Conservation (phyloP, 2,113 vertebrate genomes). For the Corydoras maculifer region DNA sequence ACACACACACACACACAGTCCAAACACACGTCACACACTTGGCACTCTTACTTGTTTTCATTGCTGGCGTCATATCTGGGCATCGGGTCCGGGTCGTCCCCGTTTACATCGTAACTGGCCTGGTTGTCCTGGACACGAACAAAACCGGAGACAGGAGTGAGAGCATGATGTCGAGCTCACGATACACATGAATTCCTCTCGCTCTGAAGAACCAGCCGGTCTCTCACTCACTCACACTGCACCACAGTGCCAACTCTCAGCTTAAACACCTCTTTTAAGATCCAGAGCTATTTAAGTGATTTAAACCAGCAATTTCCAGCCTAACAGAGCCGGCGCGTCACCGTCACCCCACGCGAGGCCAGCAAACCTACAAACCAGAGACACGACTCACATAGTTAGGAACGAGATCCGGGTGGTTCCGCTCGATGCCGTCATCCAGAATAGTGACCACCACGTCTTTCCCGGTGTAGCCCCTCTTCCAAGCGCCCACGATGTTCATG, state of each 20-base stretch:
- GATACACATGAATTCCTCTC: no score
- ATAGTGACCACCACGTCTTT: constrained; percentile 96
- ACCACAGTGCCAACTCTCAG: no score
- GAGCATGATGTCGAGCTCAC: not conserved
- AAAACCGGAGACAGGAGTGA: constrained; percentile 17
- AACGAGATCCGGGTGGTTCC: constrained; percentile 91
- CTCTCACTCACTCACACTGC: no score
- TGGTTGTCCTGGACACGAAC: constrained; percentile 78
- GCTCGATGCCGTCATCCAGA: constrained; percentile 93
- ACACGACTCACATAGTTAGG: constrained; percentile 88
- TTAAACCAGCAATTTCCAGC: no score
- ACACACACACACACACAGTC: constrained; percentile 7
- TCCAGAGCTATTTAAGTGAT: no score
- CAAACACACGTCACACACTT: constrained; percentile 8
- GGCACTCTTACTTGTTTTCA: constrained; percentile 92
- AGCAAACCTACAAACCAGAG: not conserved
- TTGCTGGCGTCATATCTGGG: constrained; percentile 97
- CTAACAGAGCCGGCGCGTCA: no score
- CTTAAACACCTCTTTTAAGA: no score
- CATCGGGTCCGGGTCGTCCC: constrained; percentile 96
- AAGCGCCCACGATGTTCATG: constrained; percentile 98
- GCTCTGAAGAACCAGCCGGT: no score
- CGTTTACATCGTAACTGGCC: constrained; percentile 96
- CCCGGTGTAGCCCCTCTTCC: constrained; percentile 95
- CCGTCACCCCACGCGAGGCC: not conserved